Base-by-base conservation (phyloP, 2,113 vertebrate genomes). In the Acrocephalus kingi region DNA sequence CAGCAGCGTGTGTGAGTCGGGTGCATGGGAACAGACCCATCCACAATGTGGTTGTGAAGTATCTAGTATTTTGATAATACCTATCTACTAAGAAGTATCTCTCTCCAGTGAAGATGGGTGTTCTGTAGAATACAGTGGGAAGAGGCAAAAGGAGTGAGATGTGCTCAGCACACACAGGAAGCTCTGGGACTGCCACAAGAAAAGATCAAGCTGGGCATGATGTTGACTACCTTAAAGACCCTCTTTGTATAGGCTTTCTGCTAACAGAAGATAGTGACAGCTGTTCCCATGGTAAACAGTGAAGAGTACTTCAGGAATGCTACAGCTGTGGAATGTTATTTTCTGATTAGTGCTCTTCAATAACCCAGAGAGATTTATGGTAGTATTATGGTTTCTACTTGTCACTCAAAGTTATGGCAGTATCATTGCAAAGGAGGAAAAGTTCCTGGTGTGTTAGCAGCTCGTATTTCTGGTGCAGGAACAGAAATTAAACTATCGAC, bases 311-410 rank as follows among this genome's bases (percentile, higher is more conserved):
- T 87, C 27, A 85, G 82, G 81, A 82, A 71, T 18, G 33, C 55
- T 87, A 63, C 62, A 61, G n/a, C 59, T 73, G 55, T 67, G 59
- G 54, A 90, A 85, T 1, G 5, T 39, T 90, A 10, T 94, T 91
- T 93, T 87, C 87, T 91, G 66, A 85, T 87, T 73, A 90, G 59
- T 48, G 63, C 55, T 25, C 11, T 93, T 93, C 83, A 87, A 83
- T 58, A 94, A 69, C 59, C 41, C 39, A 43, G 69, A 31, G 54
- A 72, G 71, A 43, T 91, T 67, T 85, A 75, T 55, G 71, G 63
- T 35, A 28, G 27, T 67, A 71, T 67, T 82, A 35, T 33, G 5
- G 5, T 88, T 96, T 88, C 84, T 72, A 71, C 62, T 83, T 90
- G 63, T 91, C 71, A 51, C 33, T 88, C 62, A 89, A 77, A 95